Base-by-base conservation (phyloP, 2,888 invertebrate species). In the Synergus laeviventris region DNA sequence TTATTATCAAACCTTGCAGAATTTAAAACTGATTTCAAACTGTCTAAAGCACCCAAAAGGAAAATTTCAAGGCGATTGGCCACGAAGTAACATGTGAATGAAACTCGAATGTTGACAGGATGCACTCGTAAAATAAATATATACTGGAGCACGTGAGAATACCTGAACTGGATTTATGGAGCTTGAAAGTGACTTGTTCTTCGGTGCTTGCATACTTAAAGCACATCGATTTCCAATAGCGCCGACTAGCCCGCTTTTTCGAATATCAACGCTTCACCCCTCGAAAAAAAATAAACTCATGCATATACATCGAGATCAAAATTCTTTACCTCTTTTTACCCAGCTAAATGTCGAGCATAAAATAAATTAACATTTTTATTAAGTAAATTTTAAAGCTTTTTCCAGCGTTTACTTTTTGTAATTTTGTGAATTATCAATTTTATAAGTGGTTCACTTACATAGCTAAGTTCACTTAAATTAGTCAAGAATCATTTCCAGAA, bases 121-220 rank as follows among this genome's bases (percentile, higher is more conserved):
- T 36, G 11, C 31, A 49, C 49, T 36, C 49, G 70, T 70, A 54
- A 66, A 66, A 66, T 66, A 66, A 45, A 66, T 66, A 45, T 36
- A 70, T 31, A 54, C n/a, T 36, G 9, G 16, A 54, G 49, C 49
- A 45, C 45, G 70, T 49, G 70, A 70, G 36, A 70, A 70, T 49
- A 70, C 31, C 49, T 31, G 36, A 49, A 70, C 70, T 70, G 49
- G 49, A 70, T 70, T 70, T 54, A 70, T 70, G 36, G 70, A 70
- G 49, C 49, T 70, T 54, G 49, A 70, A 70, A 70, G 31, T 70
- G 70, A 70, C 70, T 70, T 70, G 70, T 54, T 70, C 49, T 54
- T 70, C 70, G 24, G 49, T 7, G 49, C 49, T 70, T 70, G 70
- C 49, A 70, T 70, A 54, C 70, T 70, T 70, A 54, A 36, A 70